Evolutionary conservation across 1,140 invertebrate genomes (phyloP).

Genomic region (Nasonia longicornis): DNA sequence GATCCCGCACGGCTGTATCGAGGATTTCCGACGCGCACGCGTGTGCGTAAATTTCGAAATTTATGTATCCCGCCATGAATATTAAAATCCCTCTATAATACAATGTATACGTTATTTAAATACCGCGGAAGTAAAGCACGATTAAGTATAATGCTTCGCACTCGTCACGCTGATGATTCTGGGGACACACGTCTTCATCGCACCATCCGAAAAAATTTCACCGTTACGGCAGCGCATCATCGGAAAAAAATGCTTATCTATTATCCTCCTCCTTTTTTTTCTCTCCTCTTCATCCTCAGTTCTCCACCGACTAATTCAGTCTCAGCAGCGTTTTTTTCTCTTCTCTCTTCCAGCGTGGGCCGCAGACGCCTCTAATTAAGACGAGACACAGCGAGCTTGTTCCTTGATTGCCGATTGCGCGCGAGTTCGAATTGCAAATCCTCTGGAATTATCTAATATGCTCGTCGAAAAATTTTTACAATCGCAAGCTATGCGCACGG

Average conservation of each 20-base stretch:
- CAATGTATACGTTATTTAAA: neutral
- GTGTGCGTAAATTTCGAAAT: neutral
- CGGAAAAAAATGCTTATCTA: slow-evolving; percentile 19
- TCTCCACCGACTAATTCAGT: slow-evolving; percentile 7
- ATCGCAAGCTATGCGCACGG: neutral
- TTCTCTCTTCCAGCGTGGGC: slow-evolving; percentile 17
- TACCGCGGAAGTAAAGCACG: no score
- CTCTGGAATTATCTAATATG: neutral
- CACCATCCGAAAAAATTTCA: slow-evolving; percentile 4
- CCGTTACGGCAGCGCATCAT: slow-evolving; percentile 5
- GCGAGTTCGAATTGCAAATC: neutral
- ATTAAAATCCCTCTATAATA: neutral
- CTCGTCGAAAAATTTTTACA: neutral
- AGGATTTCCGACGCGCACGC: no score
- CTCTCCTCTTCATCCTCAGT: neutral
- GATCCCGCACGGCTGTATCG: no score
- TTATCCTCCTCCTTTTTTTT: slow-evolving; percentile 9
- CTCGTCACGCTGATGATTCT: slow-evolving; percentile 5
- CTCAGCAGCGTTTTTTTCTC: slow-evolving; percentile 12
- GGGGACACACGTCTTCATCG: neutral
- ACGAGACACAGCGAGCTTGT: no score
- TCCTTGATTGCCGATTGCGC: no score
- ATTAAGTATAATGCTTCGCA: neutral
- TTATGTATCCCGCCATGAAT: neutral
- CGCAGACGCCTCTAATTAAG: slow-evolving; percentile 33